Evolutionary conservation across 2,797 vertebrate species (phyloP).

Genomic region (Leucoraja ocellata): DNA sequence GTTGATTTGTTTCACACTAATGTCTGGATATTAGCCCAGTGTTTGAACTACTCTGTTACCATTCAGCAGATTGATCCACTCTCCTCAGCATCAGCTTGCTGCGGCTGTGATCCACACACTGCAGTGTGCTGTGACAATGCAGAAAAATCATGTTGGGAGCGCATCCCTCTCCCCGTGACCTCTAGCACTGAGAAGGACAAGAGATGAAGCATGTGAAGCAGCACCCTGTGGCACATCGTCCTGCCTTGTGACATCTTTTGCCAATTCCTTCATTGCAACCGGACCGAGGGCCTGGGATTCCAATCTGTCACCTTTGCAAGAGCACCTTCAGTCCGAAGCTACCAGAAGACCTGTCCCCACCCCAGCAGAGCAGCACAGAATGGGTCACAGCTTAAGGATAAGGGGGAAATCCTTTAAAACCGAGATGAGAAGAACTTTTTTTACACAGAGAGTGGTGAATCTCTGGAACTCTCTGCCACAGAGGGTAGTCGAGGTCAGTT

Average conservation of each 20-base stretch:
- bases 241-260: neutral
- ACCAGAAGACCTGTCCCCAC: neutral
- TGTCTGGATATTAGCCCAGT: no score
- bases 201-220: neutral
- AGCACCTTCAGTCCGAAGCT: neutral
- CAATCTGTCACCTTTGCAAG: neutral
- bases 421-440: no score
- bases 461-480: no score
- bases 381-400: no score
- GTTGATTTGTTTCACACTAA: no score
- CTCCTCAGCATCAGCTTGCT: neutral
- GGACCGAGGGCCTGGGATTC: neutral
- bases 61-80: neutral
- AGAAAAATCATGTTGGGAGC: neutral
- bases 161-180: neutral
- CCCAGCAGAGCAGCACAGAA: neutral
- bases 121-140: neutral
- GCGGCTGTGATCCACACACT: neutral
- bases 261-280: neutral
- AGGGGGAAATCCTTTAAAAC: no score
- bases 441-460: no score
- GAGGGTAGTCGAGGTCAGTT: no score
- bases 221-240: neutral
- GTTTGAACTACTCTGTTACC: no score
- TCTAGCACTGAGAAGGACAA: neutral